Conservation (phyloP, 2,797 vertebrate species). For the Enteromius thamalakanensis region DNA sequence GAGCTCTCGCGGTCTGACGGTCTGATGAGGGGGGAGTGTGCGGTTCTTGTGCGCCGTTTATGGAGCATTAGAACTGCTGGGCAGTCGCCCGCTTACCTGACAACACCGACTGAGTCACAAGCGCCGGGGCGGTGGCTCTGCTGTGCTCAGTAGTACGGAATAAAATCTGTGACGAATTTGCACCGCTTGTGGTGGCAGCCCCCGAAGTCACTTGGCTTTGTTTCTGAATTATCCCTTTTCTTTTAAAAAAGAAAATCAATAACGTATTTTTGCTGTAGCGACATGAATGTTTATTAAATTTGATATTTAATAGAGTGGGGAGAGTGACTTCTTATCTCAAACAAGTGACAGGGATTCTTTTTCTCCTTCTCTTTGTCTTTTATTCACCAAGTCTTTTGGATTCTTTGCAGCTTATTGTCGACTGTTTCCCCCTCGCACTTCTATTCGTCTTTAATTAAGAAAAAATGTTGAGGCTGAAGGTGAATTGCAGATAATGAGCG, state of each 20-base stretch:
- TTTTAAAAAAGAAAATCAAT: not conserved
- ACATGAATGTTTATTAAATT: slow-evolving; percentile 39
- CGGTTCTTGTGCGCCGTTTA: slow-evolving; percentile 27
- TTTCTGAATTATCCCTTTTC: not conserved
- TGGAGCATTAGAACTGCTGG: slow-evolving; percentile 34
- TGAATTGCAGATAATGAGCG: slow-evolving; percentile 62
- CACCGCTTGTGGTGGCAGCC: not conserved
- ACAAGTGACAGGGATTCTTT: slow-evolving; percentile 14
- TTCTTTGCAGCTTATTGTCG: slow-evolving; percentile 35
- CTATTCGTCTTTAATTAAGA: slow-evolving; percentile 59
- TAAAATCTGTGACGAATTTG: slow-evolving; percentile 14
- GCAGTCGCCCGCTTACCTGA: slow-evolving; percentile 33
- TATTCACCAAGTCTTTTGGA: slow-evolving; percentile 6
- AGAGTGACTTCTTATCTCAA: slow-evolving; percentile 43
- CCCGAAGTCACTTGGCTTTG: not conserved
- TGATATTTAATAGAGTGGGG: slow-evolving; percentile 22
- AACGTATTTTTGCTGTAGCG: not conserved
- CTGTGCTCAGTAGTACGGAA: slow-evolving; percentile 18
- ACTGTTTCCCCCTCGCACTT: slow-evolving; percentile 29
- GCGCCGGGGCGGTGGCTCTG: not conserved
- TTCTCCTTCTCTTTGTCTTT: not conserved
- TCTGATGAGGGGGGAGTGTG: slow-evolving; percentile 50
- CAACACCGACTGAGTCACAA: slow-evolving; percentile 16
- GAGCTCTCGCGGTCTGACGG: slow-evolving; percentile 31
- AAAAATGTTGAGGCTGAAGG: slow-evolving; percentile 49